Evolutionary conservation across 2,888 invertebrate species (phyloP), one percentile per base, ranked within the genome.

Genomic region (Lamproptera curius): DNA sequence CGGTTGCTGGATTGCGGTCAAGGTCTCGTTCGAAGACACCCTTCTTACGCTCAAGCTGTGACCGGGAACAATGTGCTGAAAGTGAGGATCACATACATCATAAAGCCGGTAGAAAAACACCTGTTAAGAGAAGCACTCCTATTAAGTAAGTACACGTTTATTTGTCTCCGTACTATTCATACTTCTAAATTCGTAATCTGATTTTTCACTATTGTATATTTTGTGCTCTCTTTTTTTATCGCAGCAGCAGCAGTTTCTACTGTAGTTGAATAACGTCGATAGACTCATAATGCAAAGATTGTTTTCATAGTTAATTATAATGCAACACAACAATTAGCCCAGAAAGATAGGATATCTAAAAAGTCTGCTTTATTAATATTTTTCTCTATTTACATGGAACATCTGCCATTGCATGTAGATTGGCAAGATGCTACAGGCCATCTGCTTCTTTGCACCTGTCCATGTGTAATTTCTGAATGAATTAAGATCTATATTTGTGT

Each of bases 1-100:
- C 76, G 53, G 79, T 77, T 65, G 79, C 83, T 60, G 90, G 90
- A 77, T 89, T 92, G 70, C 83, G 92, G 76, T 90, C 91, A 74
- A 90, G 92, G 81, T 92, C 92, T 62, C 90, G 92, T 60, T 93
- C 93, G 28, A 91, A 90, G 68, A 92, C 93, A 63, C 92, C 93
- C 55, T 91, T 91, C 67, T 72, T 90, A 59, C 82, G 89, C 55
- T 90, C 90, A 46, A 88, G 78, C 61, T 88, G 90, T 62, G 90
- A 91, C 69, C 88, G 77, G 56, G 91, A 91, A 67, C 81, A 78
- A 56, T 91, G 90, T 65, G 67, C 76, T 16, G 88, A 89, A 54
- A 73, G 73, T 36, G 90, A 84, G 20, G 89, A 89, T 36, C 90
- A 90, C 57, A 74, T 76, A 10, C 89, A 89, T 63, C 68, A 65